Evolutionary conservation across 2,888 invertebrate species (phyloP).

Genomic region (Heliconius aoede): DNA sequence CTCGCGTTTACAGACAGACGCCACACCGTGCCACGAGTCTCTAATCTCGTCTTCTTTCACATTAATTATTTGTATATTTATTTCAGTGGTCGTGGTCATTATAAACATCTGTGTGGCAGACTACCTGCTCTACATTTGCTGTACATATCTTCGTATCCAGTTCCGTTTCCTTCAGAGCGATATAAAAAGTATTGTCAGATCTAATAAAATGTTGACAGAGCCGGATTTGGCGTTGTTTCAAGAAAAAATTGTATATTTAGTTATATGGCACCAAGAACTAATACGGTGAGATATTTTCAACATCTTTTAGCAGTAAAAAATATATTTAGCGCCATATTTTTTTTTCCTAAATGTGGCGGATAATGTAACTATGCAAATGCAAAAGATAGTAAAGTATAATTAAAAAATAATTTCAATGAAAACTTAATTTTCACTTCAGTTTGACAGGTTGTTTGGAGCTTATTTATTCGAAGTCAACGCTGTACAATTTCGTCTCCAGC

Average conservation of each 20-base stretch:
- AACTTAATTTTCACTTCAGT: conserved; percentile 49
- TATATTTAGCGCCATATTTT: too few species aligned
- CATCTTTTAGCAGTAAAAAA: too few species aligned
- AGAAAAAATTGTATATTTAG: conserved; percentile 52
- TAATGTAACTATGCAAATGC: background rate
- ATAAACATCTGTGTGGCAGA: conserved; percentile 54
- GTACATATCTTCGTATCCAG: conserved; percentile 62
- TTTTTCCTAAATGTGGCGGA: background rate
- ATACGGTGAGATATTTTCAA: conserved; percentile 53
- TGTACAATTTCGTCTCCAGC: conserved; percentile 64
- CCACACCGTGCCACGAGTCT: too few species aligned
- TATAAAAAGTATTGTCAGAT: conserved; percentile 54
- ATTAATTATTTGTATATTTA: background rate
- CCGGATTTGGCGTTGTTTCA: conserved; percentile 48
- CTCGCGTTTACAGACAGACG: too few species aligned
- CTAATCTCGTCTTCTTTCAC: too few species aligned
- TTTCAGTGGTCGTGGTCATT: conserved; percentile 50
- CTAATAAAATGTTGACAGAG: conserved; percentile 28
- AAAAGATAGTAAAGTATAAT: background rate
- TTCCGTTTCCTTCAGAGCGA: conserved; percentile 59
- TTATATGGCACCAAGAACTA: conserved; percentile 63
- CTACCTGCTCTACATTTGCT: conserved; percentile 61
- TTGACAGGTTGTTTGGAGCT: conserved; percentile 55
- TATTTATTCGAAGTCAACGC: conserved; percentile 59
- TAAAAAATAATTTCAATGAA: background rate